Evolutionary conservation across 2,888 invertebrate species (phyloP).

Genomic region (Drosophila buzzatii): DNA sequence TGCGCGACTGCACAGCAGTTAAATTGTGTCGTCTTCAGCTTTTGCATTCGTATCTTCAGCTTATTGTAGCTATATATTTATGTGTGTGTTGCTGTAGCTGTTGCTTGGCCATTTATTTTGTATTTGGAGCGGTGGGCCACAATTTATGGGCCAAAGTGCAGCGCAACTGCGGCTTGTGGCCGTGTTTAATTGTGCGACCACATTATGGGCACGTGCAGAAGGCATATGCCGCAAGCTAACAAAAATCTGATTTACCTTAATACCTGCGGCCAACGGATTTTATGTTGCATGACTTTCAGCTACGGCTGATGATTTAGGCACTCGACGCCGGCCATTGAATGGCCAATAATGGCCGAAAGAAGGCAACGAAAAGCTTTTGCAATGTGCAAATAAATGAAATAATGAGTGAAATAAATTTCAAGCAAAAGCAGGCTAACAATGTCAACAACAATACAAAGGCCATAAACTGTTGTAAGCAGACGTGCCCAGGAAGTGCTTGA

Average conservation of each 20-base stretch:
- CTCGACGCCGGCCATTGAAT: constrained; percentile 15
- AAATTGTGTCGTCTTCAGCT: constrained; percentile 56
- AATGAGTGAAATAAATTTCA: constrained; percentile 2
- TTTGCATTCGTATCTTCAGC: constrained; percentile 16
- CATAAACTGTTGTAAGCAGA: not conserved
- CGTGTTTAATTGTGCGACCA: constrained; percentile 65
- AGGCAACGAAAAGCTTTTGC: constrained; percentile 2
- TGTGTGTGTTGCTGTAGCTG: constrained; percentile 21
- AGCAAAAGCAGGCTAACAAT: constrained; percentile 1
- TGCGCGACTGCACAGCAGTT: constrained; percentile 78
- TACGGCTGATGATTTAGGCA: constrained; percentile 13
- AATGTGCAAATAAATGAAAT: constrained; percentile 19
- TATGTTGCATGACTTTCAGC: constrained; percentile 41
- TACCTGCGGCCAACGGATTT: constrained; percentile 35
- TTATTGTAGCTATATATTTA: not conserved
- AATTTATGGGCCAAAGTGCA: constrained; percentile 41
- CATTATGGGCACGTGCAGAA: constrained; percentile 54
- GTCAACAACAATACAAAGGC: constrained; percentile 1
- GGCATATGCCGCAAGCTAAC: constrained; percentile 23
- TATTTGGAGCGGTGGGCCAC: constrained; percentile 30
- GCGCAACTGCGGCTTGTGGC: constrained; percentile 24
- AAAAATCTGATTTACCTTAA: constrained; percentile 39
- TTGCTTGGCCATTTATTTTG: constrained; percentile 55
- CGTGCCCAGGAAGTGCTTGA: not conserved
- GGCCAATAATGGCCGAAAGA: constrained; percentile 16